Conservation (phyloP, 2,797 vertebrate species). For the Pseudochirops corinnae region DNA sequence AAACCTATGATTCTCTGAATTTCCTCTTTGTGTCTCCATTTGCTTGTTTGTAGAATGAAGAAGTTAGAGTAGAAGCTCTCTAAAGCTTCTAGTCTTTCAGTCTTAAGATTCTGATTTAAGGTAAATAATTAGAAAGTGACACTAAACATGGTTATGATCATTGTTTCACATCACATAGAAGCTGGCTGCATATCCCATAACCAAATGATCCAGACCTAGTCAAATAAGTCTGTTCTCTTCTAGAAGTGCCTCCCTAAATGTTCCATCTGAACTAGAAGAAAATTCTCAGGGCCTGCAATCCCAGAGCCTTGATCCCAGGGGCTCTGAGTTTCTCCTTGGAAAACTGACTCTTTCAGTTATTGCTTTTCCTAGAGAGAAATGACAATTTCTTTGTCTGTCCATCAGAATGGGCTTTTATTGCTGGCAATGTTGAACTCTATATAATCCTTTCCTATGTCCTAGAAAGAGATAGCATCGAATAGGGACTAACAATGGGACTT, state of each 20-base stretch:
- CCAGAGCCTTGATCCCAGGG: neutral
- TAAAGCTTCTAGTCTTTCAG: neutral
- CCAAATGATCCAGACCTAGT: neutral
- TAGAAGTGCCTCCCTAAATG: too few relatives aligned
- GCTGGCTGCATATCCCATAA: neutral
- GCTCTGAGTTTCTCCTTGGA: constrained; percentile 1
- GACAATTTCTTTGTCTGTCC: too few relatives aligned
- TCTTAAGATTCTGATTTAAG: neutral
- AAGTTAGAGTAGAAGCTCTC: neutral
- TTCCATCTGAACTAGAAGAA: neutral
- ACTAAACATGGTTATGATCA: neutral
- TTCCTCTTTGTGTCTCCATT: neutral
- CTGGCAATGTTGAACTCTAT: too few relatives aligned
- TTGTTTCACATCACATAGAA: neutral
- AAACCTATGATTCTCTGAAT: neutral
- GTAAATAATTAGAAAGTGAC: neutral
- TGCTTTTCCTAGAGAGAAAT: too few relatives aligned
- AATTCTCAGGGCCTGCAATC: neutral
- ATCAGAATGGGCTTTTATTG: too few relatives aligned
- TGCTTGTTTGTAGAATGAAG: neutral
- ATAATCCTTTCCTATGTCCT: too few relatives aligned
- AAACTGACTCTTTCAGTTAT: neutral
- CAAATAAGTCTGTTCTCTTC: neutral
- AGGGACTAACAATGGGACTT: too few relatives aligned
- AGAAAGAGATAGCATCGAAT: too few relatives aligned